A percentile compares a stretch with the other conserved stretches of the same genome.
phyloP scores from a whole-genome alignment of 2,797 vertebrate species.

The Hipposideros larvatus region DNA sequence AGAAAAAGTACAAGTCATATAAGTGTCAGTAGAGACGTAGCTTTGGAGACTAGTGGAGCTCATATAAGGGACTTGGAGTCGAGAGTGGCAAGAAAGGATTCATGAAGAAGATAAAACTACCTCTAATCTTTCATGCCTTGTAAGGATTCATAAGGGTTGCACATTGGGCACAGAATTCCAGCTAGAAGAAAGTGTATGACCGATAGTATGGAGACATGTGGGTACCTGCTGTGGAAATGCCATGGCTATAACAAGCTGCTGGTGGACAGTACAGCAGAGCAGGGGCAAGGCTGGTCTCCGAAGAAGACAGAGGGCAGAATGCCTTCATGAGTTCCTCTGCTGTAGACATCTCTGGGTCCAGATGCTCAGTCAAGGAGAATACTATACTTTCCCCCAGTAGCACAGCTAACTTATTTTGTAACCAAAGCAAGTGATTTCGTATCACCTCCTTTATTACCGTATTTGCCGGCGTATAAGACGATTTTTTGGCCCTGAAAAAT shows the following conservation, averaged over 20 bases:
- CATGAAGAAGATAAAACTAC: not conserved
- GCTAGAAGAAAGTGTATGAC: not conserved
- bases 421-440: not conserved
- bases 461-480: no score
- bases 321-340: rapidly evolving
- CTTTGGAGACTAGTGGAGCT: not conserved
- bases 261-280: rapidly evolving
- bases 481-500: no score
- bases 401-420: not conserved
- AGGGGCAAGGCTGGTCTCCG: rapidly evolving
- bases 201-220: rapidly evolving
- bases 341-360: rapidly evolving
- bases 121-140: not conserved
- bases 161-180: not conserved
- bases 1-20: not conserved
- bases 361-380: rapidly evolving
- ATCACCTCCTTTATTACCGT: not conserved
- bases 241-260: not conserved
- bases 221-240: not conserved
- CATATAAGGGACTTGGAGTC: not conserved
- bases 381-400: rapidly evolving
- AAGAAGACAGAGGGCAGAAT: rapidly evolving
- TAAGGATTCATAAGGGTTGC: rapidly evolving
- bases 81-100: not conserved
- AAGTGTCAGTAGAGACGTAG: not conserved